Conservation (phyloP, 2,113 vertebrate species). For the Pomatorhinus ruficollis region DNA sequence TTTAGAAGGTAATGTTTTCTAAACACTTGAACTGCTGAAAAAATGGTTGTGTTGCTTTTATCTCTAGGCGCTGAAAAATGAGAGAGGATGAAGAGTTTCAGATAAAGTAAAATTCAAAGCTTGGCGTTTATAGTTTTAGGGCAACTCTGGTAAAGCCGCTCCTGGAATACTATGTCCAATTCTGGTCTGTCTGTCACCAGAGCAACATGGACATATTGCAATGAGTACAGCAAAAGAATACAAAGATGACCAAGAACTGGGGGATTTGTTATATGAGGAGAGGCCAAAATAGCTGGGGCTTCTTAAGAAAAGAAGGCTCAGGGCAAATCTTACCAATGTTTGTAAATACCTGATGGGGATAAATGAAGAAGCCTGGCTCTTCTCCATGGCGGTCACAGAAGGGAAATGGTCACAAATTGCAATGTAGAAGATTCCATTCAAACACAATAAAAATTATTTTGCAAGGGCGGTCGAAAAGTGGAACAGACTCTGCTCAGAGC, state of each 20-base stretch:
- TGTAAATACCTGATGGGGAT: neutral
- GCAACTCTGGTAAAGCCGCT: neutral
- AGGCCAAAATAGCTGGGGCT: neutral
- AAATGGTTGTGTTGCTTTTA: neutral
- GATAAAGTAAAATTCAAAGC: neutral
- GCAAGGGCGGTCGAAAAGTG: neutral
- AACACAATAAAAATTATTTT: neutral
- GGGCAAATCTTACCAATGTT: neutral
- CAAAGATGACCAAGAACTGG: neutral
- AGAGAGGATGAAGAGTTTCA: neutral
- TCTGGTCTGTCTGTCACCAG: neutral
- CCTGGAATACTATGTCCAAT: neutral
- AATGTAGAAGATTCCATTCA: neutral
- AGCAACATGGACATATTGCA: neutral
- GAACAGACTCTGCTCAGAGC: neutral
- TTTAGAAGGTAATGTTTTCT: neutral
- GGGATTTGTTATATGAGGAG: neutral
- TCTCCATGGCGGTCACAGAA: neutral
- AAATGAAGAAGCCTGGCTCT: neutral
- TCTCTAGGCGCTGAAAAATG: neutral
- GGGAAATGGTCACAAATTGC: neutral
- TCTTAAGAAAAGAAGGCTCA: neutral
- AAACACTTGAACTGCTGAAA: neutral
- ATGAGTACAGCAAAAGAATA: neutral
- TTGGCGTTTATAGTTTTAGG: neutral